Conservation (phyloP, 2,797 vertebrate species). For the Pipistrellus kuhlii region DNA sequence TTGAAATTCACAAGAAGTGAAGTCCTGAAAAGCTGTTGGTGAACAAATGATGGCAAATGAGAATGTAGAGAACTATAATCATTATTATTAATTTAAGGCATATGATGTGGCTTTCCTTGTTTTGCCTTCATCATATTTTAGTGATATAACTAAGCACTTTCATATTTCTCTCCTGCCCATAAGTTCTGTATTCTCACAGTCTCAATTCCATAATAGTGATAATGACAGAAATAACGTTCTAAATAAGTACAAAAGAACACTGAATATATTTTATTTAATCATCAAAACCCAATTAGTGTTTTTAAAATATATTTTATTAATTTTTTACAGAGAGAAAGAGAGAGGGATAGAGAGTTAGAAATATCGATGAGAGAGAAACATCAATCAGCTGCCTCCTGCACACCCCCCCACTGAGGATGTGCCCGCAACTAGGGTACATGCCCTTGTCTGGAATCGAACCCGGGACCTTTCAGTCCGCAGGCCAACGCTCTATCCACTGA, state of each 20-base stretch:
- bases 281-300: neutral
- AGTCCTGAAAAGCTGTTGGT: neutral
- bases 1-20: neutral
- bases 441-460: too few species aligned
- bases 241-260: neutral
- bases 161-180: too few species aligned
- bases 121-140: neutral
- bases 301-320: neutral
- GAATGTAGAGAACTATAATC: neutral
- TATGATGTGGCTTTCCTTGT: neutral
- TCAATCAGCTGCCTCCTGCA: too few species aligned
- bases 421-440: too few species aligned
- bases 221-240: neutral
- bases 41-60: neutral
- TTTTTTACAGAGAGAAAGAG: too few species aligned
- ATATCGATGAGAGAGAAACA: too few species aligned
- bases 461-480: too few species aligned
- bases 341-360: too few species aligned
- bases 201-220: neutral
- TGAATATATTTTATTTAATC: neutral
- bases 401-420: too few species aligned
- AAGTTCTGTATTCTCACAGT: neutral
- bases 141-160: neutral
- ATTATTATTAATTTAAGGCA: neutral
- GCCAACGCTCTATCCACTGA: too few species aligned